Conservation (phyloP, 2,797 vertebrate species). For the Esox lucius region DNA sequence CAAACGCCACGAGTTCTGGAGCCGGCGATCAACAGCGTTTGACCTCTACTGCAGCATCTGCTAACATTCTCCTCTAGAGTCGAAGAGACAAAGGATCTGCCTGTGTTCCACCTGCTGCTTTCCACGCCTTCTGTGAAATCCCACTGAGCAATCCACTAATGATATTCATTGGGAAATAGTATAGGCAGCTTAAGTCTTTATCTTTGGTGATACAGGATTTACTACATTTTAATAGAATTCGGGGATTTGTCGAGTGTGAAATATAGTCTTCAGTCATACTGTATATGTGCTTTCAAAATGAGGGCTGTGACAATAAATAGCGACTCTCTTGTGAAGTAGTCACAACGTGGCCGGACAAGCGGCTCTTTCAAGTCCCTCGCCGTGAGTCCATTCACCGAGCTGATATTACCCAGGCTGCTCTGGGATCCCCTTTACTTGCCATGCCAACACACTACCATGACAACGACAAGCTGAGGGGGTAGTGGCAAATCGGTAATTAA, state of each 20-base stretch:
- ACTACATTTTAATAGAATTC: background rate
- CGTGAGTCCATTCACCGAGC: too few relatives aligned
- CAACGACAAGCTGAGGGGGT: too few relatives aligned
- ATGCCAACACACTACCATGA: too few relatives aligned
- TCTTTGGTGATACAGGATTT: background rate
- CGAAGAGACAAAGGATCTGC: background rate
- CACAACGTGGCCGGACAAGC: too few relatives aligned
- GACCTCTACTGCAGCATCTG: conserved; percentile 34
- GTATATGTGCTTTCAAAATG: background rate
- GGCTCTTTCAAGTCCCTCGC: too few relatives aligned
- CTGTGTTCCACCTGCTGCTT: background rate
- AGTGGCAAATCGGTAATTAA: too few relatives aligned
- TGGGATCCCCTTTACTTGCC: too few relatives aligned
- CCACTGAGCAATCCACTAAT: conserved; percentile 37
- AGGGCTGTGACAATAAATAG: background rate
- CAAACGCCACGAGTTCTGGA: conserved; percentile 34
- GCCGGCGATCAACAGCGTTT: conserved; percentile 24
- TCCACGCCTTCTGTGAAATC: background rate
- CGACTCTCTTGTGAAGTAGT: background rate
- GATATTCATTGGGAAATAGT: conserved; percentile 29
- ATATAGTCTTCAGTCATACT: background rate
- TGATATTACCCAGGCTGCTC: too few relatives aligned
- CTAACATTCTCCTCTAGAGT: conserved; percentile 10
- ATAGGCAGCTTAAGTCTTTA: background rate
- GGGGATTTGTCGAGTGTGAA: background rate